Evolutionary conservation across 2,797 vertebrate species (phyloP), one percentile per base, ranked within the genome.

Genomic region (Esox masquinongy): DNA sequence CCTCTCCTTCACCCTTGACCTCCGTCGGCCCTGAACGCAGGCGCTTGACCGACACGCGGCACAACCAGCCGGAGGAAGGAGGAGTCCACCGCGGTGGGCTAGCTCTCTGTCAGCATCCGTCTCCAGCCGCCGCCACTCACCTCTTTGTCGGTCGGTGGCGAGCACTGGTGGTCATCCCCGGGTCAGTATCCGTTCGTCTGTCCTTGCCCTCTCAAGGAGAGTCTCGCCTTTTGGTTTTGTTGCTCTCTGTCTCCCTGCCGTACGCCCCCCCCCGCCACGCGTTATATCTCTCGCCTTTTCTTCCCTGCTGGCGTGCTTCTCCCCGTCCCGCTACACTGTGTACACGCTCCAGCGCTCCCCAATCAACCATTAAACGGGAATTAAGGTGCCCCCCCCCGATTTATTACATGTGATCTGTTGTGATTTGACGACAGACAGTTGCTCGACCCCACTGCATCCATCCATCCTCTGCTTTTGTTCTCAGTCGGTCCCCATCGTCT

Each of bases 321-420:
- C 19, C 2, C 15, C 8, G 12, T 70, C 49, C 29, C 22, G 6
- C 5, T 29, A 72, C 74, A 72, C 69, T 68, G 76, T 51, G 51
- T 70, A 76, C 14, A 63, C 56, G 36, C 80, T 80, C 36, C 67
- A 19, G 74, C 76, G 82, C 79, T 72, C 82, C 81, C 79, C 82
- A 84, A 87, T 90, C 86, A 85, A 85, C 82, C 84, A 83, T 85
- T 85, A 88, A 86, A 78, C 66, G 59, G 51, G 84, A 89, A 88
- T 91, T 86, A 88, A 89, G 83, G 85, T 89, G 89, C 89, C 83
- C 81, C 77, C 74, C 68, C 86, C 79, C 75, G 83, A 91, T 88
- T 91, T 91, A 92, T 91, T 86, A 86, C 79, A 87, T 77, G 79
- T 87, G 74, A 84, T 89, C 82, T 77, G 70, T 83, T 92, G 88